Evolutionary conservation across 2,888 invertebrate species (phyloP), one percentile per base, ranked within the genome.

Genomic region (Ganaspis brasiliensis): DNA sequence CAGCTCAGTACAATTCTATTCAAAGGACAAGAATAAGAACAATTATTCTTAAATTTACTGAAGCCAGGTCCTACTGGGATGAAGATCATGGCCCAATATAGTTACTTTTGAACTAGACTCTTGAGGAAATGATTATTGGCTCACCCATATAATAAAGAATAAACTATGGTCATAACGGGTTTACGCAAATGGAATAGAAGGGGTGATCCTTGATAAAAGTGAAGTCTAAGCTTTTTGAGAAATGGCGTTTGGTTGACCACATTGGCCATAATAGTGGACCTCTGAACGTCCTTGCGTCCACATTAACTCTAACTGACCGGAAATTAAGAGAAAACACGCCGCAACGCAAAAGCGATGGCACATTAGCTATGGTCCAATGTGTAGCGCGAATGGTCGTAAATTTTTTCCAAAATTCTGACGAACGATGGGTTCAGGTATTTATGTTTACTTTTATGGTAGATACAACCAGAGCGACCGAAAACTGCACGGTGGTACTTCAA

Each of bases 181-280:
- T 35, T 19, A 61, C 35, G 12, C 35, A 61, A 37, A 12, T 4
- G 37, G 21, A 45, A 14, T 2, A 14, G 14, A 19, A 72, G 73
- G 61, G 74, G n/a, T 19, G 16, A 56, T 9, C 24, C 21, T 24
- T n/a, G 75, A 79, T 67, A 72, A 80, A 80, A 80, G 77, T 73
- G 71, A 76, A 74, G 76, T 71, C 63, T 73, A 71, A 75, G 80
- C 79, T 73, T 67, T n/a, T 75, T 79, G 76, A 77, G 77, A 76
- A 75, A 82, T 77, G 75, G 76, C 77, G 59, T 59, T 81, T 76
- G 84, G 85, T 86, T 81, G 82, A 87, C 86, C 86, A 84, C 86
- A 85, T 79, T 84, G 82, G 83, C 84, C 85, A 85, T 83, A 82
- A 84, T 81, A 86, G 83, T 84, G 80, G 81, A 82, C 86, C 86